phyloP scores from a whole-genome alignment of 2,113 vertebrate genomes.

The Larimichthys polyactis region DNA sequence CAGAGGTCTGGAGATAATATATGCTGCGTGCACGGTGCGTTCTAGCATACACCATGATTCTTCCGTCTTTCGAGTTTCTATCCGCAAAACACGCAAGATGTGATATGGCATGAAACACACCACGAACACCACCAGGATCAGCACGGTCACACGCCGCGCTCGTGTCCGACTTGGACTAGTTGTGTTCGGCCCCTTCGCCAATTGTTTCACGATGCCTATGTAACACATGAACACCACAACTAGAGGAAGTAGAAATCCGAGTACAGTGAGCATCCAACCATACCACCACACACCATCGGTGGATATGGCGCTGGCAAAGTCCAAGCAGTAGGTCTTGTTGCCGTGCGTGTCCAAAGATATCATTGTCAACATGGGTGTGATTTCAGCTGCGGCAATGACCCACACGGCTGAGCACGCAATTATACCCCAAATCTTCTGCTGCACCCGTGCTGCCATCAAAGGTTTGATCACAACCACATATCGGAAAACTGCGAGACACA shows the following conservation, averaged over 20 bases:
- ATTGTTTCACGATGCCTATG: constrained; percentile 66
- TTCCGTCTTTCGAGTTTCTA: constrained; percentile 54
- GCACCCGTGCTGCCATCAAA: constrained; percentile 43
- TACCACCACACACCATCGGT: constrained; percentile 70
- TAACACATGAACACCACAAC: constrained; percentile 82
- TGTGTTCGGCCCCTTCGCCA: constrained; percentile 61
- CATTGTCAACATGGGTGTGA: constrained; percentile 73
- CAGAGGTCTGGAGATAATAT: constrained; percentile 79
- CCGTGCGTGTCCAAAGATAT: constrained; percentile 18
- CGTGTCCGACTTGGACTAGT: constrained; percentile 69
- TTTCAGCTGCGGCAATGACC: constrained; percentile 60
- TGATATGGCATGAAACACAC: constrained; percentile 85
- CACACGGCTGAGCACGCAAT: constrained; percentile 66
- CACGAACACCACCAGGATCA: constrained; percentile 79
- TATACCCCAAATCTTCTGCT: constrained; percentile 77
- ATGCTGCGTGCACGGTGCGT: constrained; percentile 71
- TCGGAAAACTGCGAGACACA: constrained; percentile 74
- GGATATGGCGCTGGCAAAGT: constrained; percentile 68
- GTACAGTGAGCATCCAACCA: constrained; percentile 72
- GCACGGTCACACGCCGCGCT: constrained; percentile 62
- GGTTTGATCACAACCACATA: constrained; percentile 74
- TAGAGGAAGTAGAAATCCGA: constrained; percentile 81
- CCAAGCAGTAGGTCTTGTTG: constrained; percentile 66
- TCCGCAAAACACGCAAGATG: constrained; percentile 59
- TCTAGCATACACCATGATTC: constrained; percentile 53